Base-by-base conservation (phyloP, 1,140 invertebrate species). In the Philotrypesis tridentata region DNA sequence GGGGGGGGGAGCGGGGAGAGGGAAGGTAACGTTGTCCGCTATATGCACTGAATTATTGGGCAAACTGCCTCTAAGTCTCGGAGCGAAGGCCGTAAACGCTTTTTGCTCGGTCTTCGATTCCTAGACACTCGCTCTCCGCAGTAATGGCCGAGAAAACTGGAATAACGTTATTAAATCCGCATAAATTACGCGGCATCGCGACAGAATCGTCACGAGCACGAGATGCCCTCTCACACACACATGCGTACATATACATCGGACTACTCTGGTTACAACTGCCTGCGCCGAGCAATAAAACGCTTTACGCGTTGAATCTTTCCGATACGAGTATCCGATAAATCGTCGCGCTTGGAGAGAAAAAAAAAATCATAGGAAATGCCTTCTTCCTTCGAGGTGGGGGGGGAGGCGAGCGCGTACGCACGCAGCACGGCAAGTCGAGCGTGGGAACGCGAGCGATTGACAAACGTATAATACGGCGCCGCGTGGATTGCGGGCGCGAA, bases 371-470 rank as follows among this genome's bases (percentile, higher is more conserved):
- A 9, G 63, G 12, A 43, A 43, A 43, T 43, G 1, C 1, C 40
- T 43, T 43, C 40, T 12, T 11, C 40, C n/a, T n/a, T n/a, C n/a
- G n/a, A n/a, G n/a, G n/a, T n/a, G n/a, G n/a, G n/a, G n/a, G n/a
- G n/a, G n/a, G n/a, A 67, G 37, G 2, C 21, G 6, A 9, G 61
- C 21, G 61, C 21, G 6, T n/a, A 63, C 5, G n/a, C 8, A 65
- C 17, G 23, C 3, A 9, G 0, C 0, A 5, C 21, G 3, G 40
- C 25, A 8, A 29, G 23, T n/a, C 14, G 43, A 37, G 37, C 68
- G 77, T 79, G 77, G 68, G 68, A 73, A 80, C n/a, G 27, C 4
- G 31, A 67, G n/a, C n/a, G 79, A 80, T 80, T 73, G 78, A 80
- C 78, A 72, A 25, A n/a, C n/a, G n/a, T n/a, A n/a, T n/a, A n/a